Conservation (phyloP, 2,797 vertebrate genomes). For the Podarcis lilfordi region DNA sequence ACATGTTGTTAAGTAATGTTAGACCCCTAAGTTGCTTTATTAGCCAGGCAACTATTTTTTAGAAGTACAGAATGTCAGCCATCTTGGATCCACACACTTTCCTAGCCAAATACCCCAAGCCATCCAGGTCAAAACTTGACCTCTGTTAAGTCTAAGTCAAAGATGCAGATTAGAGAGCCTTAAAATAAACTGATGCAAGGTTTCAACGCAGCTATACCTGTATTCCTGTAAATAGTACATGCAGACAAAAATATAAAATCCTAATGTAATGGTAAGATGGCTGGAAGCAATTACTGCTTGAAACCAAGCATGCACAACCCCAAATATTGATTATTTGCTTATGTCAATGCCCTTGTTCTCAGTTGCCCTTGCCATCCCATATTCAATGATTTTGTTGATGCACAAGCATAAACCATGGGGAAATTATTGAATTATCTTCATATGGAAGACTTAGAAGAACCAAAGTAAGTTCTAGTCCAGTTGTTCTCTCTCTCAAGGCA, state of each 20-base stretch:
- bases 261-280: background rate
- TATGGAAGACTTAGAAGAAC: background rate
- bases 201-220: background rate
- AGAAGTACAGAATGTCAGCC: background rate
- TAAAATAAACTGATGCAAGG: slow-evolving; percentile 1
- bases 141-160: background rate
- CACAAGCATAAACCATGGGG: background rate
- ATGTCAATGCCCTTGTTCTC: background rate
- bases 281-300: slow-evolving; percentile 8
- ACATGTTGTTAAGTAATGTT: background rate
- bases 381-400: background rate
- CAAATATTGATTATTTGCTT: background rate
- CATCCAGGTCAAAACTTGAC: background rate
- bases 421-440: background rate
- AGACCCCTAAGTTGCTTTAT: background rate
- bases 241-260: background rate
- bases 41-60: background rate
- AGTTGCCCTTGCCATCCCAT: background rate
- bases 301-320: slow-evolving; percentile 7
- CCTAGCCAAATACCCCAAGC: background rate
- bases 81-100: background rate
- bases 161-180: background rate
- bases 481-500: background rate
- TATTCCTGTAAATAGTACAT: background rate
- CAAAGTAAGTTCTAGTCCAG: background rate